Evolutionary conservation across 2,888 invertebrate genomes (phyloP).

Genomic region (Arctia plantaginis): DNA sequence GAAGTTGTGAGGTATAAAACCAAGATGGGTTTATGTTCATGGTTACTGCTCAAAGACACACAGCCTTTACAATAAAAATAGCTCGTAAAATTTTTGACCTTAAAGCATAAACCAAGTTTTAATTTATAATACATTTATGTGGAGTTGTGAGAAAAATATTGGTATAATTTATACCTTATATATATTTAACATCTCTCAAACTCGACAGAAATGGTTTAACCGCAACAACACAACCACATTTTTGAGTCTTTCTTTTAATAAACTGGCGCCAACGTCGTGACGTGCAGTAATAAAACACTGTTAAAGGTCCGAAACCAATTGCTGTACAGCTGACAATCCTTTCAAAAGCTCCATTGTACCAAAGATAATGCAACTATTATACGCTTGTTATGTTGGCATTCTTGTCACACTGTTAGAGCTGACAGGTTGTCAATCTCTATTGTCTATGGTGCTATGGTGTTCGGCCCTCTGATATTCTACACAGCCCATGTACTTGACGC

Average conservation of each 20-base stretch:
- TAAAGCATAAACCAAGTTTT: no score
- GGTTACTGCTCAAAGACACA: neutral
- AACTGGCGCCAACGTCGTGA: neutral
- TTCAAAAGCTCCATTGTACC: conserved; percentile 41
- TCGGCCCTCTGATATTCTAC: neutral
- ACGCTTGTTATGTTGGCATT: conserved; percentile 44
- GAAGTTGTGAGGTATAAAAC: neutral
- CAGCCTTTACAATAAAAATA: neutral
- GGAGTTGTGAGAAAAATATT: no score
- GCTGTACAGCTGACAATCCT: conserved; percentile 34
- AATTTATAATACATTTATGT: no score
- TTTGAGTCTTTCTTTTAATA: neutral
- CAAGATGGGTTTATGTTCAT: neutral
- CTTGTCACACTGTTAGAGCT: conserved; percentile 20
- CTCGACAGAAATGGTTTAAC: neutral
- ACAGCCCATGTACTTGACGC: neutral
- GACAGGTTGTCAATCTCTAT: conserved; percentile 36
- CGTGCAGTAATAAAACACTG: neutral
- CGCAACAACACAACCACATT: neutral
- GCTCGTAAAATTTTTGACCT: neutral
- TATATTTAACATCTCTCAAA: neutral
- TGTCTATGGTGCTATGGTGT: conserved; percentile 7
- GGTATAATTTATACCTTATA: no score
- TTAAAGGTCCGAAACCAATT: conserved; percentile 39
- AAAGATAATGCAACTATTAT: conserved; percentile 38